Evolutionary conservation across 2,113 vertebrate species (phyloP).

Genomic region (Motacilla tschutschensis): DNA sequence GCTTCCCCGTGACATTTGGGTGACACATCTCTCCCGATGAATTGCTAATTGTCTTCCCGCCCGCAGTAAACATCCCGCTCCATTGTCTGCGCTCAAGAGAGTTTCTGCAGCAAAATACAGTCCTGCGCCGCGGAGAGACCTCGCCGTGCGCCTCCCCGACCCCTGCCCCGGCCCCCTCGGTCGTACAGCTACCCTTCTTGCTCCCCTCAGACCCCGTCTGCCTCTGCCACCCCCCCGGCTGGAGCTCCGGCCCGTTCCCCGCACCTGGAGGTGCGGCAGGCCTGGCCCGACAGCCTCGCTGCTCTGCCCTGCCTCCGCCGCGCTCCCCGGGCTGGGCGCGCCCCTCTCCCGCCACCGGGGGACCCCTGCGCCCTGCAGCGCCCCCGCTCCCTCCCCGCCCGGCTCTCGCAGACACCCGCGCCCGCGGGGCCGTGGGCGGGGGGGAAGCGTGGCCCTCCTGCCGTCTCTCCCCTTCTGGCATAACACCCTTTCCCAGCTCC

Average conservation of each 20-base stretch:
- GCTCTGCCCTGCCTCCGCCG: neutral
- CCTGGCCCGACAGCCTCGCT: neutral
- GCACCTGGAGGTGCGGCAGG: neutral
- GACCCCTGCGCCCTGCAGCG: neutral
- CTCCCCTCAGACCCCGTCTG: neutral
- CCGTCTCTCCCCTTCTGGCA: neutral
- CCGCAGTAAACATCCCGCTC: constrained; percentile 64
- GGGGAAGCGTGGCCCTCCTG: neutral
- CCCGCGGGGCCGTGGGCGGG: neutral
- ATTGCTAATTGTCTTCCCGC: constrained; percentile 76
- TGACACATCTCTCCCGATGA: constrained; percentile 70
- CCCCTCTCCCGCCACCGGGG: neutral
- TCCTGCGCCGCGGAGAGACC: constrained; percentile 48
- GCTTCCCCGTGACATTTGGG: constrained; percentile 65
- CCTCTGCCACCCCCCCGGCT: neutral
- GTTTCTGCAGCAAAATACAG: constrained; percentile 47
- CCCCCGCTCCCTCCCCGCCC: neutral
- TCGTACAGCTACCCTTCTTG: neutral
- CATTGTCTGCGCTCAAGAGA: constrained; percentile 68
- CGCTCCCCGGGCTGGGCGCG: neutral
- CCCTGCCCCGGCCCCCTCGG: neutral
- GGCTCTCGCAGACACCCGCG: neutral
- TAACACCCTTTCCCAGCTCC: neutral
- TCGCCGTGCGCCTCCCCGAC: neutral
- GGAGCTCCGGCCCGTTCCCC: neutral